Percentiles rank a stretch among this genome's conserved stretches.
phyloP scores from a whole-genome alignment of 2,113 vertebrate genomes.

The Ahaetulla prasina region DNA sequence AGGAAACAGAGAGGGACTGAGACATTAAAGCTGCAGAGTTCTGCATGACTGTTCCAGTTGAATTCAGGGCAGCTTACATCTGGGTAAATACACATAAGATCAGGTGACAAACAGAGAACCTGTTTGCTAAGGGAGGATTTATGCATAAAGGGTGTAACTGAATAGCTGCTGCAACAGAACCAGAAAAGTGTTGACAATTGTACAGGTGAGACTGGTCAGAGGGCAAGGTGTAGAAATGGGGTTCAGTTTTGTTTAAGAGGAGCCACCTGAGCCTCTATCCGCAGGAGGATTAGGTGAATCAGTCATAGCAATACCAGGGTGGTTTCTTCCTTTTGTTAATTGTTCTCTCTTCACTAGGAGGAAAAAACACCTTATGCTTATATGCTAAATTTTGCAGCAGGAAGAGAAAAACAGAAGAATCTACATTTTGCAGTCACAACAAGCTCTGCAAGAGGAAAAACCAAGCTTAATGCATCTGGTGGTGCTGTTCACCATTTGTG shows the following conservation, averaged over 20 bases:
- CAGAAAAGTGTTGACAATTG: neutral
- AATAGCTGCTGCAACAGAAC: neutral
- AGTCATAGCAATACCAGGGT: neutral
- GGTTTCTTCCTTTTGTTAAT: neutral
- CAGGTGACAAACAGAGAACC: neutral
- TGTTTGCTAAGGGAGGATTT: constrained; percentile 14
- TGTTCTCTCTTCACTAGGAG: neutral
- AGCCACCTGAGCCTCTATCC: neutral
- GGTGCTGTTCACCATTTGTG: neutral
- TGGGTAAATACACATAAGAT: neutral
- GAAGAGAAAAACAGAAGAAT: neutral
- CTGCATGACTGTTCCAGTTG: neutral
- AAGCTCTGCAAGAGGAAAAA: neutral
- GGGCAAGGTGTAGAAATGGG: neutral
- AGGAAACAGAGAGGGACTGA: neutral
- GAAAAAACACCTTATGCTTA: neutral
- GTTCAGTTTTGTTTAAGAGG: too few species aligned
- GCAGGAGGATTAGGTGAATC: neutral
- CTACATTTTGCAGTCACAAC: neutral
- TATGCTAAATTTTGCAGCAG: neutral
- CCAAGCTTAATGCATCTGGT: neutral
- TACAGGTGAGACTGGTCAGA: neutral
- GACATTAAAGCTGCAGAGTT: neutral
- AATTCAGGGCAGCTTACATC: neutral
- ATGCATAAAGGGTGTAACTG: constrained; percentile 1